Conservation (phyloP, 2,888 invertebrate species). For the Cremastinae sp. region DNA sequence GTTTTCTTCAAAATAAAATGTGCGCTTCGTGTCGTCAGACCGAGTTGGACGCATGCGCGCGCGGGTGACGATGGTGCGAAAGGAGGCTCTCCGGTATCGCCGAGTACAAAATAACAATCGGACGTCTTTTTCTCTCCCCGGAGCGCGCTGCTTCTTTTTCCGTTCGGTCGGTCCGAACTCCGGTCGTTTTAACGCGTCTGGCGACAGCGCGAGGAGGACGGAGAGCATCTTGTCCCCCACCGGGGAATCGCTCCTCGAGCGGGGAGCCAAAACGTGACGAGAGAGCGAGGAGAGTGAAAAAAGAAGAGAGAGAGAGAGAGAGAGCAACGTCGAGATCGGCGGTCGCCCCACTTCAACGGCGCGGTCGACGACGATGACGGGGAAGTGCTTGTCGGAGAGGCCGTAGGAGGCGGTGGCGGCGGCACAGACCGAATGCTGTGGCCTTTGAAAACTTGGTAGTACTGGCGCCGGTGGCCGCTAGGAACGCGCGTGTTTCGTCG, state of each 20-base stretch:
- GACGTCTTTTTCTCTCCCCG: conserved; percentile 6
- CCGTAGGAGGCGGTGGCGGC: conserved; percentile 37
- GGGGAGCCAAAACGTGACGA: conserved; percentile 13
- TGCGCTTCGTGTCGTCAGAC: too few species aligned
- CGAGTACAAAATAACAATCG: conserved; percentile 33
- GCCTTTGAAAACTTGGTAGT: conserved; percentile 63
- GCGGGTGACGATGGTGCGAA: conserved; percentile 15
- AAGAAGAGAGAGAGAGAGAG: conserved; percentile 15
- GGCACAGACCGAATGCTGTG: conserved; percentile 59
- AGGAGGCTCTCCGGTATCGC: conserved; percentile 26
- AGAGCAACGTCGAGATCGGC: conserved; percentile 38
- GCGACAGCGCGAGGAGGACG: conserved; percentile 27
- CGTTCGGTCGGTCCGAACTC: conserved; percentile 25
- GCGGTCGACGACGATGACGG: conserved; percentile 34
- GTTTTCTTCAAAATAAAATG: too few species aligned
- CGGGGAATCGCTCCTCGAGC: neutral
- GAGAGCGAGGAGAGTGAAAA: conserved; percentile 19
- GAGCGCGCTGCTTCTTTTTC: conserved; percentile 55
- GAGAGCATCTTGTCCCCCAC: neutral
- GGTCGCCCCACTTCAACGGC: conserved; percentile 36
- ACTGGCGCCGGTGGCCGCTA: conserved; percentile 66
- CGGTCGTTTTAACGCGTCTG: conserved; percentile 40
- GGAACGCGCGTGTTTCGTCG: conserved; percentile 55
- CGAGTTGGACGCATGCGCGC: conserved; percentile 56
- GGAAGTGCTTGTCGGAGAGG: conserved; percentile 38